phyloP scores from a whole-genome alignment of 1,140 invertebrate genomes.

The Drosophila sturtevanti region DNA sequence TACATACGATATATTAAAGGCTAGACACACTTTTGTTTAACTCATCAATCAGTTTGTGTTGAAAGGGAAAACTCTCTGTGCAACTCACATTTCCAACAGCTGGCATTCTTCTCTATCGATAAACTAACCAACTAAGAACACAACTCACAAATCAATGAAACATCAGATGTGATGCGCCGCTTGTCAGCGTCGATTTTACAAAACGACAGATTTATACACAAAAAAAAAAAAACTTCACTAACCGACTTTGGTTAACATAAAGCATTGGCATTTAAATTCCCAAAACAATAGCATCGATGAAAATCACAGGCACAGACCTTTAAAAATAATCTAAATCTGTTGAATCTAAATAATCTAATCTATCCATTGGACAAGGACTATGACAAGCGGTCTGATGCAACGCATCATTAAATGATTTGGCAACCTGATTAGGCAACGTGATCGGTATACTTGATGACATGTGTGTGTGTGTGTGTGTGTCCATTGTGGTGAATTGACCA shows the following conservation, averaged over 20 bases:
- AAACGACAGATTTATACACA: slow-evolving; percentile 35
- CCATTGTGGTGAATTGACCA: neutral
- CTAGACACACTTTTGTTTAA: neutral
- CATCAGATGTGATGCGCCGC: slow-evolving; percentile 27
- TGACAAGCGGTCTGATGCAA: slow-evolving; percentile 3
- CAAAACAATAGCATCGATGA: neutral
- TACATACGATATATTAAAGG: neutral
- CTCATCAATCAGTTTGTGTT: neutral
- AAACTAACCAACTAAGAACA: slow-evolving; percentile 40
- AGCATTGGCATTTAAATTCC: neutral
- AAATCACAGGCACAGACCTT: slow-evolving; percentile 35
- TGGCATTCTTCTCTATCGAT: slow-evolving; percentile 14
- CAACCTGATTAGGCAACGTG: slow-evolving; percentile 66
- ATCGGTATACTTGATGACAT: slow-evolving; percentile 41
- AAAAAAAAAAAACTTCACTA: slow-evolving; percentile 8
- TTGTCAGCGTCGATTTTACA: slow-evolving; percentile 66
- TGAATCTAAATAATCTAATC: neutral
- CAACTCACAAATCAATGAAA: slow-evolving; percentile 53
- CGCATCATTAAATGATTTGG: slow-evolving; percentile 70
- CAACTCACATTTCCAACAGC: neutral
- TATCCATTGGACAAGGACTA: neutral
- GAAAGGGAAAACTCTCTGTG: too few relatives aligned
- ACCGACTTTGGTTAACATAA: neutral
- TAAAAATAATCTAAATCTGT: slow-evolving; percentile 46
- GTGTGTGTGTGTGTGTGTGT: neutral